These are phyloP conservation scores for Grantiella picta DNA, from an alignment of 2,113 vertebrate species.

Conservation along the genomic window DNA sequence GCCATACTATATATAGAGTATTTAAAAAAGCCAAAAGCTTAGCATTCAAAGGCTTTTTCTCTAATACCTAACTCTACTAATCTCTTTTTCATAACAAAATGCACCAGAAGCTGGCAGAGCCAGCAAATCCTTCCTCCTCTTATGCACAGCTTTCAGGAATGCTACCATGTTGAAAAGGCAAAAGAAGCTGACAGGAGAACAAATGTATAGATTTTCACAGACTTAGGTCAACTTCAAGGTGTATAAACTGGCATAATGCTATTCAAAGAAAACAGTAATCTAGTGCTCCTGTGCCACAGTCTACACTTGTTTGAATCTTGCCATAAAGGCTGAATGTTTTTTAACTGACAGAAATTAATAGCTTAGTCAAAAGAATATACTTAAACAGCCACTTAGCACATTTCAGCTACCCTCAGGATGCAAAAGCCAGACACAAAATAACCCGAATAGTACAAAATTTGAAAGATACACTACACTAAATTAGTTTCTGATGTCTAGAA, in stretches of 20 bases:
- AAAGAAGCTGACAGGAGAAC: background rate
- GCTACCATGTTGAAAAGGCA: background rate
- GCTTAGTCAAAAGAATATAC: background rate
- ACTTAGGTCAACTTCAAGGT: background rate
- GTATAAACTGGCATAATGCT: background rate
- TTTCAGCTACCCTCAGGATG: background rate
- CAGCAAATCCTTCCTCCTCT: conserved; percentile 11
- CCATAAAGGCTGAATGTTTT: background rate
- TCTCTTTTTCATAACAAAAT: background rate
- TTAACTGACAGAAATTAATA: background rate
- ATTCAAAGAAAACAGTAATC: background rate
- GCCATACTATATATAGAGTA: accelerated
- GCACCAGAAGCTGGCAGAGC: background rate
- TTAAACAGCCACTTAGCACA: background rate
- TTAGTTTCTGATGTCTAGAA: background rate
- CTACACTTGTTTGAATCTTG: background rate
- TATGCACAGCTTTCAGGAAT: background rate
- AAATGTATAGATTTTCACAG: background rate
- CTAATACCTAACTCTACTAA: background rate
- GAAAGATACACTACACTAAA: background rate
- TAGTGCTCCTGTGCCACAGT: background rate
- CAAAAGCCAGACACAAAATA: background rate
- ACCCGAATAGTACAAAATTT: background rate
- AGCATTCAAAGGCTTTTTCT: background rate
- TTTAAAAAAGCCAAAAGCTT: background rate